Evolutionary conservation across 1,140 invertebrate genomes (phyloP).

Genomic region (Lethrus apterus): DNA sequence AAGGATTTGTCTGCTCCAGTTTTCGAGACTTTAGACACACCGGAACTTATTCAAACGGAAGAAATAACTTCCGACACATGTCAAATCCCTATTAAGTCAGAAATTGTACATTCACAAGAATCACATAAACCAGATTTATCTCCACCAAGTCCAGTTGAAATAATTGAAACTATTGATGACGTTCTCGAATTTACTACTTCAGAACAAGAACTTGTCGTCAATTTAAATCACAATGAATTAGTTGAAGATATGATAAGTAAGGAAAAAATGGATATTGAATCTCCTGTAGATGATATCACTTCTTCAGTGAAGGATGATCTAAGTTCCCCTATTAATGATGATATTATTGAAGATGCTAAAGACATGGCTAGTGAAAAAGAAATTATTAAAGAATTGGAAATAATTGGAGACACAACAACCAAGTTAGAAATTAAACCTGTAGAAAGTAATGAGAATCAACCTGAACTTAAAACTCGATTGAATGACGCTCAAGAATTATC

Average conservation of each 20-base stretch:
- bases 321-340: conserved; percentile 20
- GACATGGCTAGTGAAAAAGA: conserved; percentile 9
- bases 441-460: no score
- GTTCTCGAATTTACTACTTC: not conserved
- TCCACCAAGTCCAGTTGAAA: no score
- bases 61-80: no score
- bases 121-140: no score
- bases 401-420: not conserved
- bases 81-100: no score
- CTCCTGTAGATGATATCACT: conserved; percentile 28
- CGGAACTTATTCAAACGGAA: no score
- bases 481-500: not conserved
- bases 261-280: conserved; percentile 8
- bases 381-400: conserved; percentile 2
- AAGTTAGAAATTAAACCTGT: not conserved
- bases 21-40: no score
- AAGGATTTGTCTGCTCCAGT: no score
- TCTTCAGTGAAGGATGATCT: conserved; percentile 31
- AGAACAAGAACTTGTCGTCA: not conserved
- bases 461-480: no score
- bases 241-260: conserved; percentile 3
- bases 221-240: not conserved
- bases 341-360: conserved; percentile 12
- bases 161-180: not conserved
- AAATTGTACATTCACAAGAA: not conserved